These are phyloP conservation scores for Rapana venosa DNA, from an alignment of 2,888 invertebrate species.

Conservation along the genomic window DNA sequence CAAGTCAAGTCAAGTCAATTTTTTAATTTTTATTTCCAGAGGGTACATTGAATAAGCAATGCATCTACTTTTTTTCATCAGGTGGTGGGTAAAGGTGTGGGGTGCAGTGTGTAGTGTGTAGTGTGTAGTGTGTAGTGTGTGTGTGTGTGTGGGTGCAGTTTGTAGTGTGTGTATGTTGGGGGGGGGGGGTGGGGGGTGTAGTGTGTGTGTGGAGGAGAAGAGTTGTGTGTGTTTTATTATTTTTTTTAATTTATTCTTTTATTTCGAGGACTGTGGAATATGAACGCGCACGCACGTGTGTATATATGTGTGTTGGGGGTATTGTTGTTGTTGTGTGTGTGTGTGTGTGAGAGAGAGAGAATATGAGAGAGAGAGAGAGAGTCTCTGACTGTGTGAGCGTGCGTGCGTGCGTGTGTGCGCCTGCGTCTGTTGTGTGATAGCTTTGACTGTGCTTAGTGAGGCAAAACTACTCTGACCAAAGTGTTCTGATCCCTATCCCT, in stretches of 20 bases:
- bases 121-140: too few species aligned
- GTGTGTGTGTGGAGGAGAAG: not conserved
- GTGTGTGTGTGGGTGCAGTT: conserved; percentile 7
- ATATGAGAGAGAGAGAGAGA: not conserved
- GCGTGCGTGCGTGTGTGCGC: not conserved
- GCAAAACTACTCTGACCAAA: too few species aligned
- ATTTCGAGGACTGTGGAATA: not conserved
- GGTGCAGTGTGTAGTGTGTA: too few species aligned
- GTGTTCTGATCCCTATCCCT: too few species aligned
- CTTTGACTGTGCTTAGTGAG: too few species aligned
- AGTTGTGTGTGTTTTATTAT: not conserved
- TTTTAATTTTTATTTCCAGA: too few species aligned
- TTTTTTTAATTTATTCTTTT: not conserved
- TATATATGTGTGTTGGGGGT: not conserved
- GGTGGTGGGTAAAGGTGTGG: too few species aligned
- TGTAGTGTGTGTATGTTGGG: conserved; percentile 11
- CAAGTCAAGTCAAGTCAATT: too few species aligned
- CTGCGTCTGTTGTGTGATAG: not conserved
- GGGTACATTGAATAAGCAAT: too few species aligned
- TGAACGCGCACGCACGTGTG: not conserved
- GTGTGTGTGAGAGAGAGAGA: not conserved
- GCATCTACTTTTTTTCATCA: too few species aligned
- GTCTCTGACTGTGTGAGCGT: not conserved
- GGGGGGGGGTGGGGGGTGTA: not conserved
- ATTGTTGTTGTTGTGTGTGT: not conserved